Evolutionary conservation across 2,113 vertebrate species (phyloP), one percentile per base, ranked within the genome.

Genomic region (Aphelocoma coerulescens): DNA sequence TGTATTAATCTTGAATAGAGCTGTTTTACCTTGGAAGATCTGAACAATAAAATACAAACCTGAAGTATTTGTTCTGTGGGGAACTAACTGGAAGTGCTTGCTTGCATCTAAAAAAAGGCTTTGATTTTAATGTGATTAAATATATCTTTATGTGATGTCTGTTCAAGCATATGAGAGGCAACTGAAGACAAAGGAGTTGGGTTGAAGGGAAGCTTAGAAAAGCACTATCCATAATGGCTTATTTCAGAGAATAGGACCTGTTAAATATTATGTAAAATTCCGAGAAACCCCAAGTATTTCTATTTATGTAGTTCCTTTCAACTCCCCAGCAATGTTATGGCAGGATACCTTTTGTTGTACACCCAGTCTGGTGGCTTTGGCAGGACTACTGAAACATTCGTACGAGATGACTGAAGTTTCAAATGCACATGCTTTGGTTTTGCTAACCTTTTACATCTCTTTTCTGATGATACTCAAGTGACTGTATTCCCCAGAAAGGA

Each of bases 101-200:
- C 63, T 59, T 59, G 43, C 74, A 37, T 48, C 27, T 95, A 62
- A 79, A 88, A 51, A 92, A 87, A 51, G 22, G 24, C 18, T 71
- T 94, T 52, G 41, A 48, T 77, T 74, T 94, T 74, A 91, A 91
- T 95, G 89, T 55, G 72, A 41, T 93, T 90, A 72, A 87, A 80
- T 94, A 83, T 87, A 84, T 72, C 49, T 74, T 95, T 82, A 46
- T 57, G 49, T 61, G 32, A 85, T 89, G 66, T 30, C 76, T 95
- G 77, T 89, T 93, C 69, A 96, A 94, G 96, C 28, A 48, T 51
- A 37, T 37, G 58, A 83, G 32, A 82, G 62, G 63, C 57, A 91
- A 43, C 59, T 89, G 81, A 92, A 89, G 66, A 76, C 23, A 54
- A 86, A 88, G 95, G 16, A 83, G 82, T 71, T 8, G 49, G 21